Evolutionary conservation across 30 jellyfish, hydroid and myxozoan species (phyloP).

Genomic region (Chrysaora quinquecirrha): DNA sequence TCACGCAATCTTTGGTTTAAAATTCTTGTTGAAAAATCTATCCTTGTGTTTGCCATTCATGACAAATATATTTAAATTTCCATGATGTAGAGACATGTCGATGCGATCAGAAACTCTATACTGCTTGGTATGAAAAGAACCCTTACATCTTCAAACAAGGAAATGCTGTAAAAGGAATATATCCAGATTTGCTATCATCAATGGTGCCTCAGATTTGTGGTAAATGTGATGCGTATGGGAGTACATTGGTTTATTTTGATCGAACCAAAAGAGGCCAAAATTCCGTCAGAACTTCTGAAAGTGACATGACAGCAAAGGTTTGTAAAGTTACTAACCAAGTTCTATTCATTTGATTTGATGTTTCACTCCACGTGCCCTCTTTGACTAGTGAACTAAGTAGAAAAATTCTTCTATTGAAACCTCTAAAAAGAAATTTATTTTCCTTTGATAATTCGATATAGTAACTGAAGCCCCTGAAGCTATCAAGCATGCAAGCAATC

Average conservation of each 20-base stretch:
- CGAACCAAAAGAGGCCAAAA: conserved; percentile 64
- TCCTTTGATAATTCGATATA: too few species aligned
- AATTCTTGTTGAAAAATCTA: too few species aligned
- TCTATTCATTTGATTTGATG: too few species aligned
- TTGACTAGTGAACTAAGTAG: too few species aligned
- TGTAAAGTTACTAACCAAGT: background rate
- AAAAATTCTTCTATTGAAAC: too few species aligned
- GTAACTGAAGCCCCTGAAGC: too few species aligned
- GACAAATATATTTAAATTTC: too few species aligned
- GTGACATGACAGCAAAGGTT: conserved; percentile 41
- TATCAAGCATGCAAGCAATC: too few species aligned
- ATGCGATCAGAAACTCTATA: conserved; percentile 50
- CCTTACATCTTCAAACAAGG: conserved; percentile 53
- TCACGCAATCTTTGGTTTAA: too few species aligned
- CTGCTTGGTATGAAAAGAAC: conserved; percentile 59
- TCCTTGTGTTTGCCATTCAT: too few species aligned
- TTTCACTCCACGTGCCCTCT: too few species aligned
- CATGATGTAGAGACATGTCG: conserved; percentile 73
- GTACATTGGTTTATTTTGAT: conserved; percentile 40
- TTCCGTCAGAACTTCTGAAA: conserved; percentile 28
- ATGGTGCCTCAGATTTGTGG: conserved; percentile 68
- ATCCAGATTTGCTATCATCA: conserved; percentile 42
- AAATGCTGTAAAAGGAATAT: conserved; percentile 44
- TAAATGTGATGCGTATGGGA: conserved; percentile 39
- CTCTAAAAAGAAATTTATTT: too few species aligned